These are phyloP conservation scores for Choreutis nemorana DNA, from an alignment of 2,888 invertebrate species.

Conservation along the genomic window DNA sequence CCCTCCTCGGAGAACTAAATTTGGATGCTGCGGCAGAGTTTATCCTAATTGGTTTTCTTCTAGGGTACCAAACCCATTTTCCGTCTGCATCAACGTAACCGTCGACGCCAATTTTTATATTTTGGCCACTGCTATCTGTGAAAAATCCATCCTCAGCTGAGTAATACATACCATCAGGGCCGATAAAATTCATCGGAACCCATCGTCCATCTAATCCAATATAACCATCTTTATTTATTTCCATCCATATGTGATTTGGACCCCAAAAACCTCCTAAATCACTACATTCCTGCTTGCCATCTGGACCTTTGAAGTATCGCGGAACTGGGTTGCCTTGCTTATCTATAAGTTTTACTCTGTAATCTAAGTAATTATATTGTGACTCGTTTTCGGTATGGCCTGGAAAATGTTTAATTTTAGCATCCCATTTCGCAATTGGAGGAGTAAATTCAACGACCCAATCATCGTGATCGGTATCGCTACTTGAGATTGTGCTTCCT, in stretches of 20 bases:
- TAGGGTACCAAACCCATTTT: constrained; percentile 47
- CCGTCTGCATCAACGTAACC: constrained; percentile 48
- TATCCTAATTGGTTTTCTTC: constrained; percentile 20
- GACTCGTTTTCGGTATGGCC: constrained; percentile 23
- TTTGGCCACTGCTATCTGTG: constrained; percentile 28
- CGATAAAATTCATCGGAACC: constrained; percentile 47
- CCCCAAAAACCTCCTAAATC: constrained; percentile 56
- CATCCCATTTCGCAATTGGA: constrained; percentile 40
- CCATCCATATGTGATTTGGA: constrained; percentile 36
- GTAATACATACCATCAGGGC: constrained; percentile 49
- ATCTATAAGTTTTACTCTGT: constrained; percentile 47
- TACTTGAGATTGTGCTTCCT: constrained; percentile 29
- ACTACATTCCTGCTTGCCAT: constrained; percentile 49
- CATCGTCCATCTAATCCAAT: constrained; percentile 51
- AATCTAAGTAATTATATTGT: constrained; percentile 51
- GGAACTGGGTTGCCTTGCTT: constrained; percentile 46
- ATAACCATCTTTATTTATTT: constrained; percentile 54
- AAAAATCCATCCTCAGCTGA: constrained; percentile 46
- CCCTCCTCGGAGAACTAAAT: constrained; percentile 1
- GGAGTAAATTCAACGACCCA: constrained; percentile 55
- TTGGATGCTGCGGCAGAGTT: constrained; percentile 16
- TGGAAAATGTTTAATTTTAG: constrained; percentile 43
- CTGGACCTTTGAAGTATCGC: constrained; percentile 47
- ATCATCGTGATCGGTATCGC: constrained; percentile 52
- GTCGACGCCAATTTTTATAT: constrained; percentile 42